Evolutionary conservation across 1,140 invertebrate species (phyloP).

Genomic region (Penaeus japonicus): DNA sequence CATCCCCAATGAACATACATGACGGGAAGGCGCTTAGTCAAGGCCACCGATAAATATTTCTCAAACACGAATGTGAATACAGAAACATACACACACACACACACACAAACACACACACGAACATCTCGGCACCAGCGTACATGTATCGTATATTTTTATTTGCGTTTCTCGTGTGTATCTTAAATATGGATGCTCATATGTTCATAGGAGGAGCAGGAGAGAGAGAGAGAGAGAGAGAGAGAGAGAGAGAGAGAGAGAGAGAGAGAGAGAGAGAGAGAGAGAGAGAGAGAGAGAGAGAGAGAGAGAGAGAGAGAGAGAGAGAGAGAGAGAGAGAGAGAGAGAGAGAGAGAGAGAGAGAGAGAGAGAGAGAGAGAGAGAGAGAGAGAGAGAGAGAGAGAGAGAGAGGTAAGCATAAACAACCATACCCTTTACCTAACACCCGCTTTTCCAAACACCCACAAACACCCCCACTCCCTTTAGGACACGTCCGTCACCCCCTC

Average conservation of each 20-base stretch:
- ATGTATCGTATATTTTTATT: not conserved
- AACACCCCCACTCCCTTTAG: not conserved
- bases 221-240: not conserved
- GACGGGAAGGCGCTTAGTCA: no score
- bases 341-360: not conserved
- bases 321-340: not conserved
- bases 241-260: not conserved
- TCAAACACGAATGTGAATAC: no score
- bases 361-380: not conserved
- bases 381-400: no score
- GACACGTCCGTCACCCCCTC: not conserved
- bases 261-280: not conserved
- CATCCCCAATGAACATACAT: not conserved
- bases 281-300: not conserved
- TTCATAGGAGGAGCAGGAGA: not conserved
- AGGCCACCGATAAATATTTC: no score
- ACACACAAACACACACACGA: no score
- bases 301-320: not conserved
- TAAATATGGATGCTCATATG: not conserved
- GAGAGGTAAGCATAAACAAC: no score
- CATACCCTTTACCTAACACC: not conserved
- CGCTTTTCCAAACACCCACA: not conserved
- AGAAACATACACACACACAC: no score
- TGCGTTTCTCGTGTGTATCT: not conserved
- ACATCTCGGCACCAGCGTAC: no score